Percentiles rank a stretch among this genome's conserved stretches.
phyloP scores from a whole-genome alignment of 2,797 vertebrate species.

The Rhyacichthys aspro region DNA sequence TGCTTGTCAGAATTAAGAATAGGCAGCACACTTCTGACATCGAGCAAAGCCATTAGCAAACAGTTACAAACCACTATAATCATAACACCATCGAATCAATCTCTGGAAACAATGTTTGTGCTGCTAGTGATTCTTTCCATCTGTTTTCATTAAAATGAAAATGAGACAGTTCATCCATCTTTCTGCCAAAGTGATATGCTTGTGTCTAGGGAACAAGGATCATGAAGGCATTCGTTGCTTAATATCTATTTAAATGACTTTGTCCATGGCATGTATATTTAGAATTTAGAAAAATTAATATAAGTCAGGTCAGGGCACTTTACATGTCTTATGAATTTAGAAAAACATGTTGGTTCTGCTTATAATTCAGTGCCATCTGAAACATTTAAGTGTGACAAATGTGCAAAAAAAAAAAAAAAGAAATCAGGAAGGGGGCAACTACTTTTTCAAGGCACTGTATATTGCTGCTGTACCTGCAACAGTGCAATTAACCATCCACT shows the following conservation, averaged over 20 bases:
- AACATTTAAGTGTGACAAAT: too few relatives aligned
- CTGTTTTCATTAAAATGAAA: constrained; percentile 71
- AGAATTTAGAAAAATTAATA: constrained; percentile 32
- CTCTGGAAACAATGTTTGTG: constrained; percentile 52
- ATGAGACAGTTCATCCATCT: constrained; percentile 63
- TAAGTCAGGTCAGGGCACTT: constrained; percentile 17
- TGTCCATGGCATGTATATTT: constrained; percentile 5
- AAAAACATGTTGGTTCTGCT: too few relatives aligned
- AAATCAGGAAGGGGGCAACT: too few relatives aligned
- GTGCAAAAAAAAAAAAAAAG: too few relatives aligned
- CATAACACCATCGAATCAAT: constrained; percentile 34
- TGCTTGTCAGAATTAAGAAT: constrained; percentile 25
- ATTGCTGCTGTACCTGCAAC: too few relatives aligned
- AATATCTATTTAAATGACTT: constrained; percentile 56
- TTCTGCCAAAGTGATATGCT: constrained; percentile 45
- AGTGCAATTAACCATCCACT: too few relatives aligned
- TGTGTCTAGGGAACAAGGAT: constrained; percentile 25
- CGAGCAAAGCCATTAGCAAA: constrained; percentile 38
- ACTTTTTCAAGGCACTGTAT: too few relatives aligned
- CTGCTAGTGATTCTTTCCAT: constrained; percentile 50
- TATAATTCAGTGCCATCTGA: too few relatives aligned
- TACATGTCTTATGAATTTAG: constrained; percentile 1
- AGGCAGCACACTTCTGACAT: constrained; percentile 6
- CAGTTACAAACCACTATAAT: constrained; percentile 44
- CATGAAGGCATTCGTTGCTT: constrained; percentile 32